Base-by-base conservation (phyloP, 2,797 vertebrate species). In the Taenioides sp. region DNA sequence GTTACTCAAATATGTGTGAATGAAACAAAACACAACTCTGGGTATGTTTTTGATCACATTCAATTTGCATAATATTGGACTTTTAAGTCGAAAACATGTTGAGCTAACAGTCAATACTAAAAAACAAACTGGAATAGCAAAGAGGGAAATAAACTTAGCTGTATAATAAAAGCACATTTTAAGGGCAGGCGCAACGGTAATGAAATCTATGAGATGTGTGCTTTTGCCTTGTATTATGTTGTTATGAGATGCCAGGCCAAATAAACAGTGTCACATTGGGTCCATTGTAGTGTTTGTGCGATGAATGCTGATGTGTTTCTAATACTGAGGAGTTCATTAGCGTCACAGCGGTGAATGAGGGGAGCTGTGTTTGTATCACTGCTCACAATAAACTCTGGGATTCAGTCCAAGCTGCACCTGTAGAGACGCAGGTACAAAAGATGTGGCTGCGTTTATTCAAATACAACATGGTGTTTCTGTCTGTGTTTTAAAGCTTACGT, bases 301-400 rank as follows among this genome's bases (percentile, higher is more conserved):
- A 16, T 63, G 28, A 74, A 73, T 22, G 73, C 54, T 78, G 55
- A 78, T 83, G 72, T 47, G 76, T 82, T 72, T 81, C 50, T 58
- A 65, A 68, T 50, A 49, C 50, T 78, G 73, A 69, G 64, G 73
- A 62, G 60, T 80, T 82, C 54, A 84, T 78, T 79, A 82, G 50
- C 37, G 61, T 37, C 70, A 67, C 28, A 0, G 7, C 64, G 55
- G 47, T 5, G 7, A 62, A 72, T 25, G 55, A 5, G 71, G 69
- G 70, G 63, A 70, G 68, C 60, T 68, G 25, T 65, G 34, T 71
- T 50, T 54, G 28, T 67, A 34, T 20, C 50, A 9, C 28, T 73
- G 60, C 18, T 80, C 50, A 65, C 75, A 66, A 65, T 73, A 78
- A 67, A n/a, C 27, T 76, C 65, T 40, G 76, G 54, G 69, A 79